These are phyloP conservation scores for Branchellion lobata DNA, from an alignment of 2,888 invertebrate genomes.

Conservation along the genomic window DNA sequence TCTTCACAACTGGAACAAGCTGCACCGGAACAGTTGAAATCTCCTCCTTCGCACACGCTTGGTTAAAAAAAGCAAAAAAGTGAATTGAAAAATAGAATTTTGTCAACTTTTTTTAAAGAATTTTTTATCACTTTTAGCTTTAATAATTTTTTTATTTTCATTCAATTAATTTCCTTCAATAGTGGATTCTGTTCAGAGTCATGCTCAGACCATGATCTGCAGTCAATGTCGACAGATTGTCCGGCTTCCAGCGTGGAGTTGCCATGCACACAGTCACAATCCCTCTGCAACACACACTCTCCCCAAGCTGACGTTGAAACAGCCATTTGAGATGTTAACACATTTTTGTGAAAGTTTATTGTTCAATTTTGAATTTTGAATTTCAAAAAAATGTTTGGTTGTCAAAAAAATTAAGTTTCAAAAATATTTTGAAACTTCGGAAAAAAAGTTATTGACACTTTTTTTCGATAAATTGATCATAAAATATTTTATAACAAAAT, in stretches of 20 bases:
- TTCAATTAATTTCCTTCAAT: not conserved
- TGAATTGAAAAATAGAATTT: not conserved
- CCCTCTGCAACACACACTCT: not conserved
- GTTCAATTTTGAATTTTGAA: too few species aligned
- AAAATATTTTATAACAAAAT: not conserved
- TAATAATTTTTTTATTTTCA: not conserved
- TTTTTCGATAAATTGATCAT: not conserved
- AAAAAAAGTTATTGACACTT: too few species aligned
- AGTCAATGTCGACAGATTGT: not conserved
- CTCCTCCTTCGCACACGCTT: not conserved
- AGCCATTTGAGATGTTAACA: too few species aligned
- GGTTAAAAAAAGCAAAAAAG: too few species aligned
- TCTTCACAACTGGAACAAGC: not conserved
- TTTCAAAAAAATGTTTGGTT: too few species aligned
- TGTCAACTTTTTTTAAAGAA: not conserved
- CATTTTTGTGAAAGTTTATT: too few species aligned
- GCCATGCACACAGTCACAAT: slow-evolving; percentile 19
- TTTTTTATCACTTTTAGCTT: not conserved
- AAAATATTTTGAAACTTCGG: too few species aligned
- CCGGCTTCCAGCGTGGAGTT: not conserved
- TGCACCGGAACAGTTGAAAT: not conserved
- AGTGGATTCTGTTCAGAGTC: too few species aligned
- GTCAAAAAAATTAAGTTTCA: too few species aligned
- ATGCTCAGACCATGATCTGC: slow-evolving; percentile 21
- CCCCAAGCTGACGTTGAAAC: not conserved